Conservation (phyloP, 2,888 invertebrate genomes). For the Antheraea yamamai region DNA sequence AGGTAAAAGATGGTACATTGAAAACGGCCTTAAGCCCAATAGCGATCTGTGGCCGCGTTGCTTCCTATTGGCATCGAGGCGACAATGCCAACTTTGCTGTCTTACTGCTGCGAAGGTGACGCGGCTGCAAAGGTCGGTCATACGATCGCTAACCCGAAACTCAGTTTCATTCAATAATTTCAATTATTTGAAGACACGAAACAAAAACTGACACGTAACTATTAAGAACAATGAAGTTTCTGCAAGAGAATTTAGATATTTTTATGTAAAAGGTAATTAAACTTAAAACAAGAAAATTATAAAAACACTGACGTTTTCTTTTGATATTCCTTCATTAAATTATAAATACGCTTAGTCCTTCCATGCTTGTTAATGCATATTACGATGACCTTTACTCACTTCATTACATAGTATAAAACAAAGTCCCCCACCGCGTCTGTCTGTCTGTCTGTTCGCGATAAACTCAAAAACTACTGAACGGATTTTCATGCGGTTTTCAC, state of each 20-base stretch:
- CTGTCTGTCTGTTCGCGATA: no score
- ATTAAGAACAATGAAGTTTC: not conserved
- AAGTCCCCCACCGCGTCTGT: no score
- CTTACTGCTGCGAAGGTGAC: constrained; percentile 72
- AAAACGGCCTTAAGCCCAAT: constrained; percentile 81
- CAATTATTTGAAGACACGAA: constrained; percentile 14
- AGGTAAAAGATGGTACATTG: constrained; percentile 83
- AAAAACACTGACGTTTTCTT: not conserved
- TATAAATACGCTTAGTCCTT: not conserved
- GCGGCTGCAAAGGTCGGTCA: constrained; percentile 69
- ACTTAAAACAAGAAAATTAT: not conserved
- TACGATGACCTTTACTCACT: not conserved
- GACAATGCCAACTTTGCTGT: constrained; percentile 72
- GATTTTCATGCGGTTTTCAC: no score
- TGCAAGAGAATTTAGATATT: not conserved
- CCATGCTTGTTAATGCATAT: not conserved
- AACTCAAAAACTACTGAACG: no score
- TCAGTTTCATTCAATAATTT: constrained; percentile 34
- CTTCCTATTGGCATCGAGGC: constrained; percentile 80
- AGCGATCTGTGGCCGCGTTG: constrained; percentile 75
- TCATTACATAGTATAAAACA: no score
- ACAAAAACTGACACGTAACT: not conserved
- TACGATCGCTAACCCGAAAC: constrained; percentile 31
- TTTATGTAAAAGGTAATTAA: not conserved
- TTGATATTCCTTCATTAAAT: not conserved